Percentiles rank a stretch among this genome's conserved stretches.
Conservation (phyloP, 1,140 invertebrate species). For the Pseudomyrmex gracilis region DNA sequence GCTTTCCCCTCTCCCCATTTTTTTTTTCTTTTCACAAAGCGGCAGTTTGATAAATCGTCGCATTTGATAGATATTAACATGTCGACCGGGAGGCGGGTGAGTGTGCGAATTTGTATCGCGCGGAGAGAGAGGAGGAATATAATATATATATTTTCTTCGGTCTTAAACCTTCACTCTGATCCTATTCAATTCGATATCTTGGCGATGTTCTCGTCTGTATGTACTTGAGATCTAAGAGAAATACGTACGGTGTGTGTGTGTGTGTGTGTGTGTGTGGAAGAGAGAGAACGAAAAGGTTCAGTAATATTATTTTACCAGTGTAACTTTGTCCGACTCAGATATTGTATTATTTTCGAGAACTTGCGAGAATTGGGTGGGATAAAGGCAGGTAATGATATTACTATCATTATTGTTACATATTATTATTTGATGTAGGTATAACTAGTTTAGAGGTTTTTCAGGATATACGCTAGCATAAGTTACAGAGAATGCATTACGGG, state of each 20-base stretch:
- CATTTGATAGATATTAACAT: constrained; percentile 17
- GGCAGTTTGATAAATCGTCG: constrained; percentile 36
- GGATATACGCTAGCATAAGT: constrained; percentile 22
- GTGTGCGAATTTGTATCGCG: not conserved
- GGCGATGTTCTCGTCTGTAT: too few species aligned
- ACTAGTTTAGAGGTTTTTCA: constrained; percentile 49
- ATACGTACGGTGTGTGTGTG: too few species aligned
- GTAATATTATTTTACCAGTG: not conserved
- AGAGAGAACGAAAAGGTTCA: not conserved
- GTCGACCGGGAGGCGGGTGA: not conserved
- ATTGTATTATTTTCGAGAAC: too few species aligned
- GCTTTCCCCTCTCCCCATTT: constrained; percentile 19
- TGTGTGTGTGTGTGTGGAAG: too few species aligned
- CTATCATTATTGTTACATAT: constrained; percentile 23
- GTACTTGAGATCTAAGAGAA: too few species aligned
- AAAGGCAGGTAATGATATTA: constrained; percentile 20
- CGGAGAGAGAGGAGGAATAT: not conserved
- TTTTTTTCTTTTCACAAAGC: constrained; percentile 38
- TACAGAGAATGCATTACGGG: constrained; percentile 48
- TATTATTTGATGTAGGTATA: not conserved
- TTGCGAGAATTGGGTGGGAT: not conserved
- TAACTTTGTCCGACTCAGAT: too few species aligned
- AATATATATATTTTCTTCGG: not conserved
- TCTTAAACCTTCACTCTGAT: not conserved
- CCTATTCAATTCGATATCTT: not conserved